Conservation (phyloP, 2,113 vertebrate genomes). For the Diadophis punctatus region DNA sequence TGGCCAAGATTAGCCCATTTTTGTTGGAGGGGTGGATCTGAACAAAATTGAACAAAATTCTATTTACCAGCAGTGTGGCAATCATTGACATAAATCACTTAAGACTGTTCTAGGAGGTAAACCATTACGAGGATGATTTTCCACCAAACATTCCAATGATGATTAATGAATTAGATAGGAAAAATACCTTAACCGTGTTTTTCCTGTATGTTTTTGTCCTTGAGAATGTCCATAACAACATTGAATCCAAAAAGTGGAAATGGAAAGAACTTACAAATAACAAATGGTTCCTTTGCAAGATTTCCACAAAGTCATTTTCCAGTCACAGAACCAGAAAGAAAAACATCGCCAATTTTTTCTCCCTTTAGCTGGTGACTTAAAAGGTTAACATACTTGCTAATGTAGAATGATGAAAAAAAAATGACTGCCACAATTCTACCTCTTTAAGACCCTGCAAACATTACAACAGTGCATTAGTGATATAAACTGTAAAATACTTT, state of each 20-base stretch:
- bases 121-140: constrained; percentile 33
- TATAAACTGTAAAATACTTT: constrained; percentile 81
- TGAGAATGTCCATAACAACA: constrained; percentile 48
- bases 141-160: constrained; percentile 49
- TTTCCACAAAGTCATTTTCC: constrained; percentile 48
- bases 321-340: constrained; percentile 51
- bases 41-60: constrained; percentile 54
- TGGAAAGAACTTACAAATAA: constrained; percentile 28
- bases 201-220: constrained; percentile 48
- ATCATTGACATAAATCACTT: constrained; percentile 48
- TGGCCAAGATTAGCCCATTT: constrained; percentile 53
- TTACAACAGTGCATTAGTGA: constrained; percentile 83
- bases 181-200: constrained; percentile 9
- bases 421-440: constrained; percentile 59
- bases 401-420: constrained; percentile 51
- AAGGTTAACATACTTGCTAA: constrained; percentile 60
- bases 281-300: constrained; percentile 36
- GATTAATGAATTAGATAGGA: constrained; percentile 36
- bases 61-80: constrained; percentile 45
- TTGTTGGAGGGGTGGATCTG: constrained; percentile 23
- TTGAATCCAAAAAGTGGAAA: constrained; percentile 42
- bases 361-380: constrained; percentile 60
- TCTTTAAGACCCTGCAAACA: constrained; percentile 71
- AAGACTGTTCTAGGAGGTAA: constrained; percentile 56
- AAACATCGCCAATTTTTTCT: constrained; percentile 54